Base-by-base conservation (phyloP, 2,797 vertebrate species). In the Rhinoraja longicauda region DNA sequence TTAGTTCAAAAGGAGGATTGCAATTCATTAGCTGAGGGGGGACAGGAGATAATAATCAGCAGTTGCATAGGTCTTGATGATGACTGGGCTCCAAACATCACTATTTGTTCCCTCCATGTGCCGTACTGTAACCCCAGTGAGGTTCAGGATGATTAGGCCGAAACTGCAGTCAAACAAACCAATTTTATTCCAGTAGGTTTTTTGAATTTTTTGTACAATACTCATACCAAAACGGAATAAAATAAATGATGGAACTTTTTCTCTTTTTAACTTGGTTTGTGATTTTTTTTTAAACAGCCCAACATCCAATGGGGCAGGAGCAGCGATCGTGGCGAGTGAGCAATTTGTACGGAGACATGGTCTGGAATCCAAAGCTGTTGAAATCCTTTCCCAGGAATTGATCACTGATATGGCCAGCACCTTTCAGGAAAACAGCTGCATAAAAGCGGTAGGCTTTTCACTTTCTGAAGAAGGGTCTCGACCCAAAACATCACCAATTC, bases 351-450 rank as follows among this genome's bases (percentile, higher is more conserved):
- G 93, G 94, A 96, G 94, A 19, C 94, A 97, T 13, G 94, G 94
- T 0, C 95, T 99, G 93, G 96, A 99, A 94, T 70, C 94, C 6
- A 97, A 97, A 95, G 98, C 99, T 0, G 98, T 99, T 93, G 98
- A 99, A 96, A 99, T 99, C 92, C 39, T 99, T 93, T 98, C 98
- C 53, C 98, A 99, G 94, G 98, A 98, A 96, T 98, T 99, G 99
- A 94, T 96, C 94, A 99, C 98, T 0, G 99, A 99, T 95, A 94
- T 97, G 0, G 78, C 95, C 72, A 97, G 97, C 94, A 96, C 98
- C 0, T 99, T 99, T 95, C 95, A 98, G 76, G 98, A 96, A 70
- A 97, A 98, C 78, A 99, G 98, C 93, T 94, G 97, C 94, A 97
- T 99, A 82, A 99, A 99, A 95, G 76, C 96, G 97, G 99, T 99